Base-by-base conservation (phyloP, 2,888 invertebrate genomes). In the Lepidonotus clava region DNA sequence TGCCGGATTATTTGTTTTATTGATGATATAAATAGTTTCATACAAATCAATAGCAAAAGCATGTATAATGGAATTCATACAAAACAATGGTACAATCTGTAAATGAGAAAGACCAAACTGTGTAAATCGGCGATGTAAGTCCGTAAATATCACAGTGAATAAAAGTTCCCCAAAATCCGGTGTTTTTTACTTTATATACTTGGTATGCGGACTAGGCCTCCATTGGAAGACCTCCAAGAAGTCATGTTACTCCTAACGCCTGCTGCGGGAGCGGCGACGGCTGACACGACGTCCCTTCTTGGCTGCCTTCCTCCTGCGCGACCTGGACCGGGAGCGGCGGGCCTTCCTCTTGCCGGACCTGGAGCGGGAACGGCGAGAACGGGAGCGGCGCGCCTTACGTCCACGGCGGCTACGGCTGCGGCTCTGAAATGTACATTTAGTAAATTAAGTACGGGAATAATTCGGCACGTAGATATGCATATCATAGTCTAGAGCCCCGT, bases 281-380 rank as follows among this genome's bases (percentile, higher is more conserved):
- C 34, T 6, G 38, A 21, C 18, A 11, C 36, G 34, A 1, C 36
- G 11, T 0, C 21, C 56, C 14, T 18, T n/a, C 66, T 28, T 32
- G 8, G 32, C 32, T 5, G 11, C 66, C 66, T 66, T 28, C 8
- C 28, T 5, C 32, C 32, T 18, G 71, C 36, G n/a, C 71, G 34
- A 36, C 71, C 71, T 71, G 71, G 71, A 71, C 71, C 38, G 34
- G 71, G 71, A 71, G 34, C 71, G 71, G 11, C 38, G n/a, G n/a
- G n/a, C 14, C 71, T 38, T 71, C 71, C 24, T 71, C 28, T 14
- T 28, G 71, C 71, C 71, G 28, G 1, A 4, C 61, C 61, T 61
- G 61, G 61, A 61, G 4, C 28, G 24, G 28, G 61, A 61, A 1
- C 61, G 1, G 28, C 28, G 28, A 24, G 28, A 1, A 24, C n/a